Conservation (phyloP, 2,888 invertebrate genomes). For the Drosophila anomalata region DNA sequence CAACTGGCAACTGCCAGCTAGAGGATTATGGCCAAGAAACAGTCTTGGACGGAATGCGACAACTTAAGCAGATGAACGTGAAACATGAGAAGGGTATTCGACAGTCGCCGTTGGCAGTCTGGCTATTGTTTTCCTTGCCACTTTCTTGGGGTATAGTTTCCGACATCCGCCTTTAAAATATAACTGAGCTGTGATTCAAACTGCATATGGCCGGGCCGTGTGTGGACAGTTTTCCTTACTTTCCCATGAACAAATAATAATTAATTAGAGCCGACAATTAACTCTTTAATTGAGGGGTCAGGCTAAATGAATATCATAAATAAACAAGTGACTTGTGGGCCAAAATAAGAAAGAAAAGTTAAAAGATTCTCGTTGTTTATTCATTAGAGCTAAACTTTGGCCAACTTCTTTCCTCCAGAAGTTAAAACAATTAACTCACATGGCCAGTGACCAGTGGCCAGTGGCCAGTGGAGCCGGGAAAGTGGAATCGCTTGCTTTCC, state of each 20-base stretch:
- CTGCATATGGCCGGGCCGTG: neutral
- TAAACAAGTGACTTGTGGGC: neutral
- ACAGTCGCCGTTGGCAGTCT: slow-evolving; percentile 3
- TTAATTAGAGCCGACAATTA: neutral
- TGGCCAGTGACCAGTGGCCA: too few species aligned
- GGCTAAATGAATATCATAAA: neutral
- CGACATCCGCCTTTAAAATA: slow-evolving; percentile 55
- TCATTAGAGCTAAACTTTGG: neutral
- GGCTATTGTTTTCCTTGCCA: slow-evolving; percentile 20
- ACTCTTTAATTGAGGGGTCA: slow-evolving; percentile 11
- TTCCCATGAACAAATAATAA: neutral
- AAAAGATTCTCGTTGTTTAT: neutral
- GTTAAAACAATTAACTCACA: slow-evolving; percentile 32
- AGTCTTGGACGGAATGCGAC: slow-evolving; percentile 4
- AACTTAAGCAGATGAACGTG: slow-evolving; percentile 18
- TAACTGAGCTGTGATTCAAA: slow-evolving; percentile 38
- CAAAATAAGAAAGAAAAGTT: neutral
- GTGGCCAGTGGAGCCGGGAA: slow-evolving; percentile 11
- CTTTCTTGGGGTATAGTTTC: slow-evolving; percentile 13
- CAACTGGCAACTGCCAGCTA: neutral
- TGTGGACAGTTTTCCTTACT: neutral
- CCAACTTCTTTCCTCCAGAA: slow-evolving; percentile 8
- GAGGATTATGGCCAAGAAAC: slow-evolving; percentile 16
- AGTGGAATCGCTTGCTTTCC: slow-evolving; percentile 29
- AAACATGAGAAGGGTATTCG: slow-evolving; percentile 28